Base-by-base conservation (phyloP, 2,888 invertebrate genomes). In the Cataglyphis rosenhaueri region DNA sequence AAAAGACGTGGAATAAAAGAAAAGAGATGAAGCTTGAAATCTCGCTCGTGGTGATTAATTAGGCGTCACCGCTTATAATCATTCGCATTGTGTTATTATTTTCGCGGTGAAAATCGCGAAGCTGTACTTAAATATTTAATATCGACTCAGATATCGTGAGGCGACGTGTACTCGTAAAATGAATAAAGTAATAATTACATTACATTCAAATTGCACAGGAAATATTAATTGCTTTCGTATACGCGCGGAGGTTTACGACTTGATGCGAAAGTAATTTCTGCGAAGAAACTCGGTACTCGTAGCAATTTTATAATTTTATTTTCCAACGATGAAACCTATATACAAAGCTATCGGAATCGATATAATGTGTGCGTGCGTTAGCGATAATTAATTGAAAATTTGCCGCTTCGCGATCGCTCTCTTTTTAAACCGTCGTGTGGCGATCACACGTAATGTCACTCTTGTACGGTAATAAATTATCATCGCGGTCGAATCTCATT, bases 301-400 rank as follows among this genome's bases (percentile, higher is more conserved):
- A 12, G 18, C 21, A 21, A 52, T n/a, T 52, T 52, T 12, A 10
- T 55, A 68, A 76, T 76, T 76, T 12, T 38, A 38, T 76, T 55
- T 29, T 29, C 12, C 4, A 29, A 5, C 1, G 4, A 0, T 68
- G 55, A 52, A 52, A 41, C 15, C 29, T 55, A 57, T 38, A 35
- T 15, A 48, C 38, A 38, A 25, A n/a, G 15, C n/a, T 29, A 52
- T 64, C 3, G 32, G 9, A 78, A 78, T 59, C 21, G 3, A 18
- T 48, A 18, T 18, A 38, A 41, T 15, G 29, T 18, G 4, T 21
- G 41, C 15, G 21, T 25, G 15, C 25, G 21, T 65, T 65, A 35
- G 3, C 41, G 44, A 59, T 71, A 70, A 70, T 79, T 73, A n/a
- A 78, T 59, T 70, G 44, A 59, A 61, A 73, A 79, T 57, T 35